phyloP scores from a whole-genome alignment of 1,140 invertebrate genomes.

The Anoplophora glabripennis region DNA sequence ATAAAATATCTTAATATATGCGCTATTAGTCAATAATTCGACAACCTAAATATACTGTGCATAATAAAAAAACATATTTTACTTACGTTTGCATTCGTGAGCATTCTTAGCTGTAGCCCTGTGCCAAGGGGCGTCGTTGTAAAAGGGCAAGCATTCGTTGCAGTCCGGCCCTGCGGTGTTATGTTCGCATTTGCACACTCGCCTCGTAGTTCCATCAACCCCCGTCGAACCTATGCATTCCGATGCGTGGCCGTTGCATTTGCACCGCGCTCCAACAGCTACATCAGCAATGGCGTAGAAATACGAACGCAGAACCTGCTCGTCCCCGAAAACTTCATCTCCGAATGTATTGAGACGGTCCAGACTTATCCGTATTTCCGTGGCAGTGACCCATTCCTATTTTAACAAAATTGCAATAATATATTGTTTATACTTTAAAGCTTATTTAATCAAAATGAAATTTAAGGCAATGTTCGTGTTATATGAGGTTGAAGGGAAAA shows the following conservation, averaged over 20 bases:
- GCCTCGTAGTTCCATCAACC: conserved; percentile 42
- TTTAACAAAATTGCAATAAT: neutral
- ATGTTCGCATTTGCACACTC: conserved; percentile 86
- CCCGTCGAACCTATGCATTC: conserved; percentile 73
- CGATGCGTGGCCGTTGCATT: conserved; percentile 96
- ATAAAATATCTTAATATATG: too few species aligned
- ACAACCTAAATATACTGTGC: too few species aligned
- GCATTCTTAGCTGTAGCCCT: conserved; percentile 82
- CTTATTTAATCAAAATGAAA: too few species aligned
- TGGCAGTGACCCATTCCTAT: conserved; percentile 97
- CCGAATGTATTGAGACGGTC: conserved; percentile 96
- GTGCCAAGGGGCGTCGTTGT: conserved; percentile 93
- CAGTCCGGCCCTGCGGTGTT: conserved; percentile 92
- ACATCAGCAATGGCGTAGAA: conserved; percentile 98
- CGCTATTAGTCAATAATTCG: too few species aligned
- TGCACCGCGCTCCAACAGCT: conserved; percentile 93
- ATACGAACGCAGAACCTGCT: conserved; percentile 89
- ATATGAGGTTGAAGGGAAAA: too few species aligned
- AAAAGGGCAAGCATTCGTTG: conserved; percentile 89
- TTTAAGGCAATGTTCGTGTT: too few species aligned
- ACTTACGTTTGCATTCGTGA: conserved; percentile 92
- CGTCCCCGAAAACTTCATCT: conserved; percentile 94
- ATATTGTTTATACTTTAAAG: too few species aligned
- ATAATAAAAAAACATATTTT: too few species aligned
- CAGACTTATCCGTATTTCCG: conserved; percentile 85